phyloP scores from a whole-genome alignment of 2,888 invertebrate species.

The Meteorus cinctellus region DNA sequence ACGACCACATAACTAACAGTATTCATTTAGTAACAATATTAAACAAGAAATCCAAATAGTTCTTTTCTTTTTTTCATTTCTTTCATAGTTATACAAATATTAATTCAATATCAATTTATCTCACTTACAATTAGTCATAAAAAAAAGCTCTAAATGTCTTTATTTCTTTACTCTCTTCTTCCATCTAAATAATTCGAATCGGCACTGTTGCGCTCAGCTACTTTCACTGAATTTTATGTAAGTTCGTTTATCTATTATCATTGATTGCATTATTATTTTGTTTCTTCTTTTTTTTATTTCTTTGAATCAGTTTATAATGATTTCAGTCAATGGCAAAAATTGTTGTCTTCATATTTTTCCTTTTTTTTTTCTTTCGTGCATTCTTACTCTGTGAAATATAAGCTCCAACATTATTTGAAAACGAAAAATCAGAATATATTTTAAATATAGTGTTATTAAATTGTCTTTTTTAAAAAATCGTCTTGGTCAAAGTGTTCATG shows the following conservation, averaged over 20 bases:
- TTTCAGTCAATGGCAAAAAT: slow-evolving; percentile 24
- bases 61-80: background rate
- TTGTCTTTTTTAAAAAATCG: background rate
- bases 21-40: slow-evolving; percentile 44
- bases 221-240: slow-evolving; percentile 36
- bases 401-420: background rate
- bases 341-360: background rate
- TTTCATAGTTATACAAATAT: slow-evolving; percentile 37
- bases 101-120: slow-evolving; percentile 13
- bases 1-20: slow-evolving; percentile 42
- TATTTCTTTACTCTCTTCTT: slow-evolving; percentile 9
- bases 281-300: background rate
- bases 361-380: background rate
- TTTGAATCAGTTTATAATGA: background rate
- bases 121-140: slow-evolving; percentile 36
- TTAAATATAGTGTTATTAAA: background rate
- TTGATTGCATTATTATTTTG: background rate
- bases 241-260: slow-evolving; percentile 12
- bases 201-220: slow-evolving; percentile 28
- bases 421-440: background rate
- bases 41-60: slow-evolving; percentile 43
- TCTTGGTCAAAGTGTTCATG: background rate
- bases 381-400: background rate
- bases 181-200: slow-evolving; percentile 34
- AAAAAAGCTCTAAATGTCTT: slow-evolving; percentile 36